These are phyloP conservation scores for Ptilonorhynchus violaceus DNA, from an alignment of 2,113 vertebrate species.

Conservation along the genomic window DNA sequence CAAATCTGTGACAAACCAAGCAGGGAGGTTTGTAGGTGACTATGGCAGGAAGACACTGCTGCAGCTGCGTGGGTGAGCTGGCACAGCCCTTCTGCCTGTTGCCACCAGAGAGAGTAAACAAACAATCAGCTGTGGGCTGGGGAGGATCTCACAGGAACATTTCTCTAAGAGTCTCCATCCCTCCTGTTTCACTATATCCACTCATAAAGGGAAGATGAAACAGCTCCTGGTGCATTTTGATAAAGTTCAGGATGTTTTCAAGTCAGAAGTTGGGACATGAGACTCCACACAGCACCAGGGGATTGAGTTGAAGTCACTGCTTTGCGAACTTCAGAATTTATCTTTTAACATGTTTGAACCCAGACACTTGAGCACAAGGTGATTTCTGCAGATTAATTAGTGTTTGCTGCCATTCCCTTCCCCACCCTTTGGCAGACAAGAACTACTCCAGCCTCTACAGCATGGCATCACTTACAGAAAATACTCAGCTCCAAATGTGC, in stretches of 20 bases:
- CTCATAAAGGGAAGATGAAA: neutral
- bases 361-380: accelerated
- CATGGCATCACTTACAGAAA: neutral
- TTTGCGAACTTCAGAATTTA: neutral
- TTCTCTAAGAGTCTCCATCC: neutral
- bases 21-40: neutral
- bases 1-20: neutral
- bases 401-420: neutral
- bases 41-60: neutral
- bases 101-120: neutral
- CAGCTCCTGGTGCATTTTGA: neutral
- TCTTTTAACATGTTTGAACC: neutral
- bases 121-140: neutral
- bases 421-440: neutral
- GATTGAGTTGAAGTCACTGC: neutral
- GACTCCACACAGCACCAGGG: neutral
- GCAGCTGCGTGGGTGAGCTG: neutral
- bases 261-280: neutral
- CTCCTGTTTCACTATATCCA: neutral
- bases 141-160: neutral
- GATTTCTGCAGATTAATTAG: neutral
- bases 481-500: neutral
- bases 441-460: neutral
- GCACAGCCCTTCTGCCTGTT: neutral
- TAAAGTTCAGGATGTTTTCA: neutral